Conservation (phyloP, 2,888 invertebrate genomes). For the Pandemis cinnamomeana region DNA sequence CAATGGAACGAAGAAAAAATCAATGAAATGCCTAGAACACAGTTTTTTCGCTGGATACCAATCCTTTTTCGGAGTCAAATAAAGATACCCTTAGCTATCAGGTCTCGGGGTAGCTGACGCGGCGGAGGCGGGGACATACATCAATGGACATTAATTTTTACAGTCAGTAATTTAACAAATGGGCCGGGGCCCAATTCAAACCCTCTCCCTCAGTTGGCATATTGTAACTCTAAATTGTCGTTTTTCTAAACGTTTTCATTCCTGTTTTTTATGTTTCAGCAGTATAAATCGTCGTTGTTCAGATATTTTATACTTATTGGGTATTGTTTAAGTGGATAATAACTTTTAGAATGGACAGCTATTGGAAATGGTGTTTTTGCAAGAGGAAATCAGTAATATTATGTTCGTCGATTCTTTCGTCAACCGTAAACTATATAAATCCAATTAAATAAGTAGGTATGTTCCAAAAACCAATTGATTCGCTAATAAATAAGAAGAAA, state of each 20-base stretch:
- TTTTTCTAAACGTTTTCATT: constrained; percentile 62
- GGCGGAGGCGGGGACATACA: constrained; percentile 29
- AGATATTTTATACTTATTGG: constrained; percentile 61
- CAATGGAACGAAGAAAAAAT: neutral
- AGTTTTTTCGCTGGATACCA: neutral
- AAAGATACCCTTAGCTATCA: neutral
- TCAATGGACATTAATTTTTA: constrained; percentile 56
- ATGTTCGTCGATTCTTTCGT: neutral
- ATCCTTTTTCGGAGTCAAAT: constrained; percentile 6
- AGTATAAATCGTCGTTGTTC: constrained; percentile 52
- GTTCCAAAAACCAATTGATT: neutral
- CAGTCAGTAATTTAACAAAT: constrained; percentile 57
- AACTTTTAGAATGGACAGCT: constrained; percentile 39
- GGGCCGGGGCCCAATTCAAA: constrained; percentile 53
- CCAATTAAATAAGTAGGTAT: neutral
- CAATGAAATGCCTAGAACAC: neutral
- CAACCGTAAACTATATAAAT: neutral
- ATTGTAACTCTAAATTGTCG: constrained; percentile 50
- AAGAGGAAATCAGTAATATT: constrained; percentile 3
- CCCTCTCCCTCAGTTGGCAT: constrained; percentile 46
- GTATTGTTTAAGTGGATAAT: constrained; percentile 52
- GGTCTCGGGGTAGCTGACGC: constrained; percentile 6
- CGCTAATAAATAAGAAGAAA: neutral
- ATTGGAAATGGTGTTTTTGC: constrained; percentile 6
- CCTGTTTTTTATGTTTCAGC: constrained; percentile 56